A percentile compares a stretch with the other conserved stretches of the same genome.
Evolutionary conservation across 2,888 invertebrate species (phyloP).

Genomic region (Pteria penguin): DNA sequence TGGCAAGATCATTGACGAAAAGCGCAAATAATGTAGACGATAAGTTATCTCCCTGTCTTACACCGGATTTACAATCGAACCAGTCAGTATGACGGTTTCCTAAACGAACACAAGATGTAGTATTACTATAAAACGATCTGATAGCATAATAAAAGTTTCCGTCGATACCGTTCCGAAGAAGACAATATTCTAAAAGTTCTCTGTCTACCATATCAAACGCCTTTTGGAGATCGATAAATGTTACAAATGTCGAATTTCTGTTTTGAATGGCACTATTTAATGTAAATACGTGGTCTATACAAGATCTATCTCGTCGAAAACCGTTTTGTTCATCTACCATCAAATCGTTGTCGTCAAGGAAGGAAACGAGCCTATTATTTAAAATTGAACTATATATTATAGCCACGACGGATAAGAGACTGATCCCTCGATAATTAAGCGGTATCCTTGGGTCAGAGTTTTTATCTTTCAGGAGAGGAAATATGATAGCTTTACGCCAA

Average conservation of each 20-base stretch:
- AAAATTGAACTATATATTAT: slow-evolving; percentile 14
- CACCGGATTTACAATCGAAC: no score
- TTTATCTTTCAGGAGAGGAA: not conserved
- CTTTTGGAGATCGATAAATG: slow-evolving; percentile 26
- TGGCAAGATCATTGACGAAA: no score
- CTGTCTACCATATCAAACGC: slow-evolving; percentile 14
- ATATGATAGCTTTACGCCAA: not conserved
- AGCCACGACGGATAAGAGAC: slow-evolving; percentile 1
- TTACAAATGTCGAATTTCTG: slow-evolving; percentile 15
- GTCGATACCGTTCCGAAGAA: slow-evolving; percentile 12
- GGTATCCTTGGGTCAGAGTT: slow-evolving; percentile 11
- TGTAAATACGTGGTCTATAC: slow-evolving; percentile 11
- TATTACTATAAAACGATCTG: slow-evolving; percentile 3
- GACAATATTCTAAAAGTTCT: no score
- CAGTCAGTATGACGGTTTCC: no score
- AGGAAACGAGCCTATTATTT: not conserved
- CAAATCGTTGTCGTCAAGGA: slow-evolving; percentile 21
- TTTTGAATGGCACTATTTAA: slow-evolving; percentile 5
- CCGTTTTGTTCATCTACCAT: slow-evolving; percentile 16
- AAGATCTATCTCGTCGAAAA: slow-evolving; percentile 5
- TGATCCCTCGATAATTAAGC: slow-evolving; percentile 23
- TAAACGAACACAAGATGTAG: slow-evolving; percentile 11
- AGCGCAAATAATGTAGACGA: no score
- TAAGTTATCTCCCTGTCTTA: no score
- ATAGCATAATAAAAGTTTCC: slow-evolving; percentile 14